Evolutionary conservation across 1,140 invertebrate genomes (phyloP), one percentile per base, ranked within the genome.

Genomic region (Zophobas morio): DNA sequence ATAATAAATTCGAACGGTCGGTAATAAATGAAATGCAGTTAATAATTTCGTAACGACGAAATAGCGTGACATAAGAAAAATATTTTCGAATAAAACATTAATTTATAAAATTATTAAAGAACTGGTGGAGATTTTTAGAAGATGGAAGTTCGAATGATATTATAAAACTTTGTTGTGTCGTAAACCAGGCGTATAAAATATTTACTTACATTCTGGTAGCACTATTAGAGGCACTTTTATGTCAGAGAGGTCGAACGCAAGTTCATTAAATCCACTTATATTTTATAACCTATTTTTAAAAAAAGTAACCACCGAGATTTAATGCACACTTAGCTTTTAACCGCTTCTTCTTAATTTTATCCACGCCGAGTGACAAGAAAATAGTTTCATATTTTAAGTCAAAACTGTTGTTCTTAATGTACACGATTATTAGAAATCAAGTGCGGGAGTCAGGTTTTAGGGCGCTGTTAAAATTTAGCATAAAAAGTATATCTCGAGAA

Each of bases 401-500:
- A 66, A 34, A 33, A 66, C 20, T 40, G 20, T n/a, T 42, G 37
- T n/a, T 20, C 32, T 40, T 42, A 40, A 37, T 4, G 37, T 4
- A 39, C 20, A 57, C 4, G 60, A 32, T 56, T 56, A 54, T 73
- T 54, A 73, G 49, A 54, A 73, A 73, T 73, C 71, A 73, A 56
- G 56, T 73, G 49, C 39, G 32, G n/a, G 46, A 40, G 20, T 36
- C 71, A 39, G 71, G 35, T 56, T 51, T 73, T 73, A 73, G 35
- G 54, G n/a, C 35, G 71, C 40, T 37, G 49, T 73, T 73, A 73
- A 73, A 73, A 73, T 54, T 73, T 73, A 35, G 35, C 71, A 54
- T 73, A 73, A 73, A 72, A 72, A 73, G 39, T 54, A n/a, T 39
- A 66, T 66, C 54, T 73, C 71, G 54, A 73, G 71, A 39, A 73